A percentile compares a stretch with the other conserved stretches of the same genome.
phyloP scores from a whole-genome alignment of 2,113 vertebrate genomes.

The Mus musculus region GRCm39 chrX:127718501-127719000 shows the following conservation, averaged over 20 bases:
- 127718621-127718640: not conserved
- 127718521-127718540: not conserved
- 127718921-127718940: not conserved
- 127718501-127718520: not conserved
- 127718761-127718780: not conserved
- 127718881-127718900: not conserved
- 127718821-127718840: constrained; percentile 7
- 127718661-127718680: not conserved
- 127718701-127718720: not conserved
- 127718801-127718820: constrained; percentile 15
- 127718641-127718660: not conserved
- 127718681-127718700: not conserved
- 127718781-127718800: not conserved
- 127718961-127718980: too few species aligned
- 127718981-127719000: too few species aligned
- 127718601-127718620: not conserved
- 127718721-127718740: not conserved
- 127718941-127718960: not conserved
- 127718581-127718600: not conserved
- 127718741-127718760: not conserved
- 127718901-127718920: not conserved
- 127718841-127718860: not conserved
- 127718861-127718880: not conserved
- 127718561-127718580: not conserved
- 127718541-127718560: not conserved